Percentiles rank a stretch among this genome's conserved stretches.
Evolutionary conservation across 2,113 vertebrate genomes (phyloP).

Genomic region (Lethenteron reissneri): DNA sequence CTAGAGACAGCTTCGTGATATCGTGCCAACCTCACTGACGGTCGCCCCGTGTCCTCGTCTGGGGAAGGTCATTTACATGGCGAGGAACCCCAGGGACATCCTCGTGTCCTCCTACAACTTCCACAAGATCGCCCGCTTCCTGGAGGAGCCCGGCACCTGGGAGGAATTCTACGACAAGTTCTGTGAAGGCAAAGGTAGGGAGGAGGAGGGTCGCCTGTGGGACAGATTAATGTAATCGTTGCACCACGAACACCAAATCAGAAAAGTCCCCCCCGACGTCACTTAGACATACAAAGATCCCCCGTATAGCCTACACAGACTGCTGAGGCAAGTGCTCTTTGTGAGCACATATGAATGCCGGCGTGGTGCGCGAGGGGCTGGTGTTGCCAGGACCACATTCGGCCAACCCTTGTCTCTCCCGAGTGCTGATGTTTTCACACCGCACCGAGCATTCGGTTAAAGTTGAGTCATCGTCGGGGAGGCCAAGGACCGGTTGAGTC

Average conservation of each 20-base stretch:
- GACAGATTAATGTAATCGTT: not conserved
- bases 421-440: too few relatives aligned
- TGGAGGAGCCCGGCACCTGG: constrained; percentile 30
- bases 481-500: too few relatives aligned
- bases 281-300: not conserved
- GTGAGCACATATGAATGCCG: not conserved
- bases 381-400: too few relatives aligned
- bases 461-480: too few relatives aligned
- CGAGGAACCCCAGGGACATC: constrained; percentile 53
- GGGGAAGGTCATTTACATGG: constrained; percentile 41
- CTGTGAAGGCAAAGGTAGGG: constrained; percentile 29
- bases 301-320: not conserved
- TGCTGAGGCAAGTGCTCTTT: constrained; percentile 11
- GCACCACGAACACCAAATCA: not conserved
- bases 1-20: not conserved
- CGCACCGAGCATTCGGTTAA: too few relatives aligned
- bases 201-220: not conserved
- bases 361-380: too few relatives aligned
- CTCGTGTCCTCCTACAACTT: constrained; percentile 49
- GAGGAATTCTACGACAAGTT: constrained; percentile 29
- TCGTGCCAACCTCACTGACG: not conserved
- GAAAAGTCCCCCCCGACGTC: too few relatives aligned
- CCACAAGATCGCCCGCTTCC: constrained; percentile 42
- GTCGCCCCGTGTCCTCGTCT: not conserved
- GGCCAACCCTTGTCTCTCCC: too few relatives aligned